These are phyloP conservation scores for Anarhynchus alexandrinus DNA, from an alignment of 2,113 vertebrate species.

Conservation along the genomic window DNA sequence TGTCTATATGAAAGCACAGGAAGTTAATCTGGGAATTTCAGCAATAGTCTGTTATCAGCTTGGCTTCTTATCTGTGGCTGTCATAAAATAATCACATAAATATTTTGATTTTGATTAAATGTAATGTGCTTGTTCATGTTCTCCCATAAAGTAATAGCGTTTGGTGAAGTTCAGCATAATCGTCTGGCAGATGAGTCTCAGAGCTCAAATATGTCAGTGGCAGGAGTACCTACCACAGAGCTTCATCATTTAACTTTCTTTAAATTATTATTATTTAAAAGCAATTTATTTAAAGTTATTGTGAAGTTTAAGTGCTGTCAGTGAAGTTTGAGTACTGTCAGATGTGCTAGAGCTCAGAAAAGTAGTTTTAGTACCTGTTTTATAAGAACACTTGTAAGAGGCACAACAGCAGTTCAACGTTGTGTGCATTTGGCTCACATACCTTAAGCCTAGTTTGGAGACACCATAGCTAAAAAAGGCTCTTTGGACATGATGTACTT, in stretches of 20 bases:
- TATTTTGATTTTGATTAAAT: conserved; percentile 11
- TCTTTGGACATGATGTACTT: not conserved
- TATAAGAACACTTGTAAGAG: not conserved
- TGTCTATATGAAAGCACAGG: not conserved
- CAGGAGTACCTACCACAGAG: not conserved
- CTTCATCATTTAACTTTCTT: not conserved
- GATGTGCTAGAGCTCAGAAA: not conserved
- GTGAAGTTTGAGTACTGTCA: not conserved
- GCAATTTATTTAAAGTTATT: not conserved
- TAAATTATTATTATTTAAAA: not conserved
- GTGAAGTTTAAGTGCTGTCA: not conserved
- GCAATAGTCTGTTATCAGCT: not conserved
- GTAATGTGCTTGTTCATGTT: not conserved
- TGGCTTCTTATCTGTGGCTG: not conserved
- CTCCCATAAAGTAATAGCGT: not conserved
- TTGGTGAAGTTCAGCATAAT: not conserved
- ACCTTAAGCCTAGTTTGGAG: not conserved
- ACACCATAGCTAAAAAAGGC: not conserved
- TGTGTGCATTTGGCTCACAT: not conserved
- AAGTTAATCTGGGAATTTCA: conserved; percentile 20
- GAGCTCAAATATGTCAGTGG: not conserved
- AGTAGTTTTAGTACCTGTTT: not conserved
- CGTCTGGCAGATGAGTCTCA: not conserved
- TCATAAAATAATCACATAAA: not conserved
- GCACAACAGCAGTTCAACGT: not conserved